Base-by-base conservation (phyloP, 1,140 invertebrate species). In the Lethrus apterus region DNA sequence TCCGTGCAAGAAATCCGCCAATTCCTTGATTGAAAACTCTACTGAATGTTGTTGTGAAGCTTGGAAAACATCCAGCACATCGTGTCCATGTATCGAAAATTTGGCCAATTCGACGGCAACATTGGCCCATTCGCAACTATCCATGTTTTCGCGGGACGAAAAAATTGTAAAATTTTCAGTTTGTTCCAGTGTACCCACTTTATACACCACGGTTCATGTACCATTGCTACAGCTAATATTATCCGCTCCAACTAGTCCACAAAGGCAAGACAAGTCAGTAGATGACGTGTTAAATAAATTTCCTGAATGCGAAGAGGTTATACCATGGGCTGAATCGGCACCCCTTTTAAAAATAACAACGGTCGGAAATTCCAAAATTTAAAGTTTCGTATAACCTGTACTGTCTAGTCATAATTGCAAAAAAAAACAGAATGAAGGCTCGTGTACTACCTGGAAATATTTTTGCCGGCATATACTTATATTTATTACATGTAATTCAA, bases 81-180 rank as follows among this genome's bases (percentile, higher is more conserved):
- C 77, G 0, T 79, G 77, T 52, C 77, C 77, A 0, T 78, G 76
- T 56, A 77, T 79, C 2, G 75, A 79, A 56, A 71, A 76, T 49
- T 54, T 75, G 23, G 60, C 59, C 2, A 66, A 45, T 53, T 68
- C 63, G 4, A 61, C 59, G 2, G 55, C 57, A 9, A 63, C 60
- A 5, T 41, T 65, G 14, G 61, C 59, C 1, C 64, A 65, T 26
- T 62, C 62, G 10, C 64, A 66, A 45, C 42, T 65, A 17, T 59
- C 59, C 4, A 50, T 60, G 36, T 56, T 65, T 40, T 52, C 55
- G 2, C 55, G 57, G 51, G 50, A 60, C 20, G 48, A 60, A 17
- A 59, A 60, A 45, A 42, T 21, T 24, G 31, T 44, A 1, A 24
- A 19, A 15, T 55, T 30, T 42, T 50, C 46, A 24, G 46, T 52